phyloP scores from a whole-genome alignment of 64 coral and sea anemone genomes.

The Porites lutea region DNA sequence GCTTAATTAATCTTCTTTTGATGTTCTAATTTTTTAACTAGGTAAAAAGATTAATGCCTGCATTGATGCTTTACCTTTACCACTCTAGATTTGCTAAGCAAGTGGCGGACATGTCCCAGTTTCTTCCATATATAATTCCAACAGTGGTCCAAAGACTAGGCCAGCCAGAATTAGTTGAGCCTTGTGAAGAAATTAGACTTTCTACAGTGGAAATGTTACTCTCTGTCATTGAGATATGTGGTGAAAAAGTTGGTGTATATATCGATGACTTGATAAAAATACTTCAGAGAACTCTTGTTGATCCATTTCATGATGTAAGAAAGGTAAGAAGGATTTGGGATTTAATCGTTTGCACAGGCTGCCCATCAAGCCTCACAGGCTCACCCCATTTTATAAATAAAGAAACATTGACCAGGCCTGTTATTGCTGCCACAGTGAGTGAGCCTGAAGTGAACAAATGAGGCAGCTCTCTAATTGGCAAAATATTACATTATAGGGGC shows the following conservation, averaged over 20 bases:
- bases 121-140: slow-evolving; percentile 94
- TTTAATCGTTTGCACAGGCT: neutral
- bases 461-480: too few relatives aligned
- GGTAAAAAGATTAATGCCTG: too few relatives aligned
- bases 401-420: too few relatives aligned
- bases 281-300: slow-evolving; percentile 88
- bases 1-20: too few relatives aligned
- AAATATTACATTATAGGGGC: too few relatives aligned
- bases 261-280: slow-evolving; percentile 97
- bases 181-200: slow-evolving; percentile 93
- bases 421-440: too few relatives aligned
- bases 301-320: slow-evolving; percentile 98
- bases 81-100: slow-evolving; percentile 74
- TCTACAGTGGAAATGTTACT: slow-evolving; percentile 70
- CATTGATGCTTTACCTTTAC: neutral
- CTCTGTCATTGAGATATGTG: slow-evolving; percentile 64
- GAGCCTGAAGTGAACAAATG: too few relatives aligned
- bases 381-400: too few relatives aligned
- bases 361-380: too few relatives aligned
- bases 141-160: slow-evolving; percentile 86
- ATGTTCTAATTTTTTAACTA: too few relatives aligned
- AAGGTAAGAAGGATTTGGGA: slow-evolving; percentile 69
- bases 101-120: slow-evolving; percentile 72
- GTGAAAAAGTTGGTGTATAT: slow-evolving; percentile 81
- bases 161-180: slow-evolving; percentile 85